Base-by-base conservation (phyloP, 2,797 vertebrate genomes). In the Enteromius mattozi region DNA sequence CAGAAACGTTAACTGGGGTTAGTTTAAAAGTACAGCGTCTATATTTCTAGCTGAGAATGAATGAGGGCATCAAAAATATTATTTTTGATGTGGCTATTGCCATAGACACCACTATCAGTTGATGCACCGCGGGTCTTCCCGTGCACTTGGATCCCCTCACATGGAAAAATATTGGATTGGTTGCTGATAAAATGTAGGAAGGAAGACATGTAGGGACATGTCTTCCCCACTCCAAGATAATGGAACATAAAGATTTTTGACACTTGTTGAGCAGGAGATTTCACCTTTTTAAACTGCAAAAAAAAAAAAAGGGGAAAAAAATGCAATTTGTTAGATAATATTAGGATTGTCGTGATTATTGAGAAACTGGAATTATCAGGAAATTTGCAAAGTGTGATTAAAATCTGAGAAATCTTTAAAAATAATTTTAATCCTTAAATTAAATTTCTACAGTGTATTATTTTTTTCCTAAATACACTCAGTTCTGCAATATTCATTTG, bases 21-120 rank as follows among this genome's bases (percentile, higher is more conserved):
- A 14, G 3, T 47, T 78, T 65, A 30, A 14, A 10, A 4, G 5
- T 27, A 42, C 33, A 42, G 3, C 16, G n/a, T 4, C 49, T n/a
- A 42, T 54, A 70, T 66, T 81, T 70, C 24, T 12, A 10, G 16
- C 16, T 59, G 13, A 54, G 35, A 42, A 56, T 70, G 47, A 70
- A 70, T 70, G 79, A 56, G 33, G 65, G 6, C 49, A 81, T 45
- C 24, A 30, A 21, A 54, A 40, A 81, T 70, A 24, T 42, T 12
- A 24, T 78, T 24, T n/a, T 24, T 80, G 21, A 16, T 37, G 14
- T 51, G 14, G 45, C 45, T 47, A 69, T 70, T 80, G 66, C 54
- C 8, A 47, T 80, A 19, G 45, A 72, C 70, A 10, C 13, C 37
- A 12, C 4, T 80, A 3, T 56, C 5, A 12, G 14, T 42, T 42